Conservation (phyloP, 1,140 invertebrate species). For the Drosophila burlai region DNA sequence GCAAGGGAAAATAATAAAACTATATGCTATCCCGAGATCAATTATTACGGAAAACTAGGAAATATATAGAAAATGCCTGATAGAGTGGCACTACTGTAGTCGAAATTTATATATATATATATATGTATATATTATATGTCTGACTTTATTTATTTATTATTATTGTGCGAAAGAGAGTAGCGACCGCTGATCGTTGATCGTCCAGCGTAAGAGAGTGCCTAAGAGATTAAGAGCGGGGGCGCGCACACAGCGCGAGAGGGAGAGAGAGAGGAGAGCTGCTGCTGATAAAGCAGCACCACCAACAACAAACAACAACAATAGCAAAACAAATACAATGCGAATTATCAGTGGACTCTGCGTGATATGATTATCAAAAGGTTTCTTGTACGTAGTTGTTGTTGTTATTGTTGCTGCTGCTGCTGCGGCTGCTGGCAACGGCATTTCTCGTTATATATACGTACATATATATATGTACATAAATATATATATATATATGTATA, state of each 20-base stretch:
- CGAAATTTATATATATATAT: constrained; percentile 55
- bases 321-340: constrained; percentile 75
- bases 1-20: constrained; percentile 15
- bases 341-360: constrained; percentile 78
- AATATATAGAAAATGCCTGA: neutral
- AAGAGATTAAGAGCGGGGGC: constrained; percentile 15
- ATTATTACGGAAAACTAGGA: neutral
- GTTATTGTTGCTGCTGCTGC: constrained; percentile 54
- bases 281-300: constrained; percentile 61
- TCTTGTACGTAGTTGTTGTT: constrained; percentile 49
- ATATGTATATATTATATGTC: constrained; percentile 13
- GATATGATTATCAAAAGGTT: constrained; percentile 82
- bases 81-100: constrained; percentile 39
- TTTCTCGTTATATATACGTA: constrained; percentile 59
- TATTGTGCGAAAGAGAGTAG: constrained; percentile 14
- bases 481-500: neutral
- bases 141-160: constrained; percentile 24
- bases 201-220: constrained; percentile 14
- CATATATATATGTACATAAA: neutral
- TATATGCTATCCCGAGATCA: constrained; percentile 9
- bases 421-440: constrained; percentile 64
- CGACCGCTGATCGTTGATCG: constrained; percentile 1
- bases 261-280: neutral
- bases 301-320: constrained; percentile 38
- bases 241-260: constrained; percentile 12